Evolutionary conservation across 37 sponge, comb jelly and placozoan genomes (phyloP).

Genomic region (Spongilla lacustris): DNA sequence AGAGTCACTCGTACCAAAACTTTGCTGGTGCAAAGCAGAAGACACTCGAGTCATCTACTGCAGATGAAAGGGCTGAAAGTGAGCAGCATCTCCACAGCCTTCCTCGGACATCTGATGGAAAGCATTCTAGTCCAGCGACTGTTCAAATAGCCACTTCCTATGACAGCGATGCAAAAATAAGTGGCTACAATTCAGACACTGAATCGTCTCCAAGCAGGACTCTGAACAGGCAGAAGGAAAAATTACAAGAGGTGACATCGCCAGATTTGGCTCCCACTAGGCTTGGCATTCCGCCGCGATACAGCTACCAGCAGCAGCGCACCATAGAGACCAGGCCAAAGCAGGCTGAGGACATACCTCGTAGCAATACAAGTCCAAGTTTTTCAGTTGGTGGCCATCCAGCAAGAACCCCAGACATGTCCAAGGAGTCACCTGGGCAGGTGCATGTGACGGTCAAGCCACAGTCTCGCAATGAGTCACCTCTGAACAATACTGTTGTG

Average conservation of each 20-base stretch:
- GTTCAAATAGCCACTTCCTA: too few species aligned
- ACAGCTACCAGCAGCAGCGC: not conserved
- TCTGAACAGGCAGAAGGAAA: constrained; percentile 25
- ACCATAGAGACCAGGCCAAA: not conserved
- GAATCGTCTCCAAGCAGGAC: constrained; percentile 71
- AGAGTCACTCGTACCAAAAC: constrained; percentile 26
- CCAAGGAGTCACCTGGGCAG: too few species aligned
- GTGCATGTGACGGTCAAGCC: too few species aligned
- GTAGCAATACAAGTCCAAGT: too few species aligned
- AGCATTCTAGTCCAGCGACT: not conserved
- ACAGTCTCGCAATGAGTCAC: too few species aligned
- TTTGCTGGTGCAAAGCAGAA: constrained; percentile 24
- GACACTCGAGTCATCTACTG: not conserved
- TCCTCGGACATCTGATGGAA: constrained; percentile 19
- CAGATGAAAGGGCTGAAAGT: constrained; percentile 67
- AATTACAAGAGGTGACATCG: not conserved
- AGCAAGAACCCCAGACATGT: too few species aligned
- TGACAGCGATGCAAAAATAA: too few species aligned
- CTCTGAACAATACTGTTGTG: too few species aligned
- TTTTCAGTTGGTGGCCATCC: too few species aligned
- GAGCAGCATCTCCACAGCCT: constrained; percentile 58
- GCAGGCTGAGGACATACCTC: too few species aligned
- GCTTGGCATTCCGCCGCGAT: not conserved
- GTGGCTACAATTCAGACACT: constrained; percentile 68
- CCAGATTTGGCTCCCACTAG: not conserved